Base-by-base conservation (phyloP, 2,113 vertebrate species). In the Pedetes capensis region DNA sequence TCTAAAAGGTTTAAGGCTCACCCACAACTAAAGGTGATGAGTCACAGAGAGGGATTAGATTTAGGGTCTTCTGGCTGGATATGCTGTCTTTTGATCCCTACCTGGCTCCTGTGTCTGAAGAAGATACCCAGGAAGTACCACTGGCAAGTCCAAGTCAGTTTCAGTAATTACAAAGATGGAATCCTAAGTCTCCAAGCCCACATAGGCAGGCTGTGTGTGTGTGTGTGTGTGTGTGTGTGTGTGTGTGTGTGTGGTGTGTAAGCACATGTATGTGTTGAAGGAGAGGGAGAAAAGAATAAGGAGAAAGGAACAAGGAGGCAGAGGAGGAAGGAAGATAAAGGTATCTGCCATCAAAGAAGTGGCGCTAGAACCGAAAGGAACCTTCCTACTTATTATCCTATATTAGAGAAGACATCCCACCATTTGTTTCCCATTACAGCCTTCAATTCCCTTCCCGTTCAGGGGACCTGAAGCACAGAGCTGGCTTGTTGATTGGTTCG, bases 401-500 rank as follows among this genome's bases (percentile, higher is more conserved):
- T 63, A 69, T 94, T 66, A 93, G 20, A 49, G 84, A 81, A 94
- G 87, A 95, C 78, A 85, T 69, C 87, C 72, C 61, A 37, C 95
- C 49, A 11, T 68, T 89, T 64, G 34, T 55, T 80, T 78, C 89
- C 89, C 55, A 57, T 97, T 87, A 89, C 83, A 51, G 72, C 87
- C 96, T 83, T 81, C 95, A 94, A 75, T 93, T 93, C 87, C 92
- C 91, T 80, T 84, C 92, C 37, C 78, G 4, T 95, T 93, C 89
- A 20, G 87, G 90, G 81, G 74, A 91, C 91, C 93, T 82, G 95
- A 95, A 94, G 79, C 82, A 87, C 44, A 44, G 88, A 91, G 93
- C 91, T 2, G 66, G 20, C 44, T 95, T 95, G 94, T 93, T 98
- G 97, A 97, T 96, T 97, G 96, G 97, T 87, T 94, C 27, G 91